Evolutionary conservation across 2,113 vertebrate species (phyloP), one percentile per base, ranked within the genome.

Genomic region (Dromas ardeola): DNA sequence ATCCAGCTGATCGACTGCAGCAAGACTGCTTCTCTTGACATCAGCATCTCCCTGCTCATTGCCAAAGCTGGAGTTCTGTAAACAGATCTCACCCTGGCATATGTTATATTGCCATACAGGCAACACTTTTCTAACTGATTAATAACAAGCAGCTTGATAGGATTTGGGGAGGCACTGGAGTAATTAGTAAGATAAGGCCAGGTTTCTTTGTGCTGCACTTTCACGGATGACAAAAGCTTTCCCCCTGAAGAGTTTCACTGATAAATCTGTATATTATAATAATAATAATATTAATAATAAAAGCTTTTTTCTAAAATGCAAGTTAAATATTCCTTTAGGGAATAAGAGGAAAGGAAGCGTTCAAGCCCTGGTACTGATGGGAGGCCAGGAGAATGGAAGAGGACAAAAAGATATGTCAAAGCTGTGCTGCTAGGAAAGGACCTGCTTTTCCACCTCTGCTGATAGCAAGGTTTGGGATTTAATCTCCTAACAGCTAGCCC

Each of bases 141-240:
- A 97, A 91, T 97, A 95, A 95, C 77, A 96, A 95, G 81, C 82
- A 81, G 91, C 88, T 63, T 94, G 93, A 96, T 96, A 95, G 96
- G 96, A 97, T 98, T 95, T 97, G 93, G 89, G 93, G 94, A 97
- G 85, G 78, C 93, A 91, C 73, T 96, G 82, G 77, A 96, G 95
- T 97, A 98, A 97, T 98, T 98, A 97, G 95, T 86, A 95, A 98
- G 97, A 98, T 97, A 98, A 97, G 85, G 86, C 63, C 76, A 97
- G 96, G 96, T 97, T 95, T 91, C 93, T 98, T 98, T 97, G 95
- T 97, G 78, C 83, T 67, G 49, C 86, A 79, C 65, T 96, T 96
- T 96, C 87, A 95, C 4, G 10, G 90, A 79, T 96, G 95, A 98
- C 93, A 97, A 96, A 97, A 97, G 95, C 85, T 94, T 97, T 96